Evolutionary conservation across 2,113 vertebrate genomes (phyloP), one percentile per base, ranked within the genome.

Genomic region (Actenoides hombroni): DNA sequence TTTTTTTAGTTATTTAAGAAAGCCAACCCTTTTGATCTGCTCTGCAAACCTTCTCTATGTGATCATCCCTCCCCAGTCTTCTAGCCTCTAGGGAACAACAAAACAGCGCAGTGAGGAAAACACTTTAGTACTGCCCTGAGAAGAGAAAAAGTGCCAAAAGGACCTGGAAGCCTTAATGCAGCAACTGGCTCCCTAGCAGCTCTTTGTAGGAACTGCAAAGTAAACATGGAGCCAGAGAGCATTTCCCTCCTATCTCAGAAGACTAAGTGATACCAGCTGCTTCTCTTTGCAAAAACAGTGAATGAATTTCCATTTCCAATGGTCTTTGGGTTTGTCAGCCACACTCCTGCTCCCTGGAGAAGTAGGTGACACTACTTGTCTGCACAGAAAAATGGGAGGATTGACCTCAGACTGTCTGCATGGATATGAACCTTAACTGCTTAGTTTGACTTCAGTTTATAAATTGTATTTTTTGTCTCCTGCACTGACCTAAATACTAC

Each of bases 311-410:
- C 83, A 75, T 48, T 75, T 59, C 56, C 73, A 46, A 39, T 51
- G 94, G 94, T 21, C 68, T 83, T 53, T 16, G 60, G 82, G 48
- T n/a, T 25, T 88, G 42, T 10, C 95, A 86, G 84, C 54, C 92
- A 91, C 83, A 42, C 60, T 77, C 37, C 64, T 61, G 81, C 84
- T 69, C 89, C 71, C 73, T 42, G 46, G 9, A 77, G 51, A 86
- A 74, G 82, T 29, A 84, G 86, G 67, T 57, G 92, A 70, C 63
- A 28, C 60, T 24, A 37, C 60, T 61, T 39, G n/a, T 54, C 14
- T 77, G 71, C 71, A 86, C 54, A 86, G 59, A 93, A 75, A 85
- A 80, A 86, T 6, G 33, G 35, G 49, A 88, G 33, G 17, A 39
- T 24, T 94, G 83, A 74, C 90, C 88, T 95, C 33, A 33, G 37